Evolutionary conservation across 2,888 invertebrate genomes (phyloP), one percentile per base, ranked within the genome.

Genomic region (Sarcophaga caerulescens): DNA sequence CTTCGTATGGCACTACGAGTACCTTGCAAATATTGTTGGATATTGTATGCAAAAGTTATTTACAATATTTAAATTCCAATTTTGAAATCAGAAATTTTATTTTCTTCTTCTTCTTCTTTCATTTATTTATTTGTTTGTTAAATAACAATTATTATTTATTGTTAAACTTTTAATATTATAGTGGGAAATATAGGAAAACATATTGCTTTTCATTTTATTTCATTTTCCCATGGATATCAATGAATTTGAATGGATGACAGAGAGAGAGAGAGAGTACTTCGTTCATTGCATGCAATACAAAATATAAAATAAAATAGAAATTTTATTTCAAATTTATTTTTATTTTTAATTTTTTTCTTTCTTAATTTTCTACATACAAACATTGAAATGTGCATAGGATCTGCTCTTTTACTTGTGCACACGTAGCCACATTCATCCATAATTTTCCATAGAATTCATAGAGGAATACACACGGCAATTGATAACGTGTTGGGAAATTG

Each of bases 401-500:
- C 8, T 8, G 35, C 35, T 69, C 17, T 57, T 52, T 23, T 17
- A 52, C 52, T 52, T 4, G 21, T 1, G 23, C 17, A 74, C 14
- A n/a, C 4, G 23, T 12, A 68, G 2, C 60, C 17, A 52, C 8
- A 44, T 73, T 62, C 25, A 74, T 70, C 52, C 8, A 23, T 66
- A 60, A 47, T 75, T 62, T 44, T 45, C 5, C 4, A 59, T 25
- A 52, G 52, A 52, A 80, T 66, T 74, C 81, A 71, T 73, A 73
- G 63, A 75, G 69, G 60, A 81, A 59, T 77, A 81, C 23, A 52
- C 8, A 35, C 35, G 35, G 21, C 68, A 78, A 86, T 86, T 86
- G 84, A 86, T 84, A 86, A 84, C 84, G 86, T 86, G 84, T 78
- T 84, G 80, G 85, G 35, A 84, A 84, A 84, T 86, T 78, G 84